Evolutionary conservation across 1,140 invertebrate genomes (phyloP), one percentile per base, ranked within the genome.

Genomic region (Araneus ventricosus): DNA sequence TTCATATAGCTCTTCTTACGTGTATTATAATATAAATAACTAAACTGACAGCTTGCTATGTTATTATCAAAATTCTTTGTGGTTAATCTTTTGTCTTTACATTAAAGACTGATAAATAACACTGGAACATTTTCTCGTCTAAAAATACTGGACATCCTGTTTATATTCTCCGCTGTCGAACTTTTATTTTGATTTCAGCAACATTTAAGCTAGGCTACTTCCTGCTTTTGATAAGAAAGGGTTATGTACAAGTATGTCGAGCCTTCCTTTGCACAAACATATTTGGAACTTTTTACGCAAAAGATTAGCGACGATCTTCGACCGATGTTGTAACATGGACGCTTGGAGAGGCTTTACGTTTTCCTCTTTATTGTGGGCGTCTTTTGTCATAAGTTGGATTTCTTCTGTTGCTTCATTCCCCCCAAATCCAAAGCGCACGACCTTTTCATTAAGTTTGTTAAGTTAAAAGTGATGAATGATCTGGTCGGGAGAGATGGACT

Each of bases 381-480:
- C 70, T 75, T 75, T 75, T 75, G 70, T 75, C 30, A 75, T 34
- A 20, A 75, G 67, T 75, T 61, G 45, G 10, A 52, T n/a, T 63
- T 63, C 59, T n/a, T 22, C 59, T 63, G 2, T 63, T 34, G 10
- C 70, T 37, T 75, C 27, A 34, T 37, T 34, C 27, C 14, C 24
- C 34, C 30, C 20, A 75, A 75, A 75, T 75, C 70, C 70, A 37
- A 30, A 75, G 30, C 70, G 30, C 70, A 75, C 70, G 70, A 75
- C 30, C 70, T 75, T 75, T 75, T 75, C 70, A 75, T 75, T 75
- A 75, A 75, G 30, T 75, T 75, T 34, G 3, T 34, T 75, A 34
- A 70, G 63, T 70, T 70, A 27, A 52, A 41, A n/a, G 41, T 82
- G 80, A 82, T 82, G 80, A 82, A 82, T 82, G 80, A 82, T 82